These are phyloP conservation scores for Drosophila miranda DNA, from an alignment of 1,140 invertebrate genomes.

Conservation along the genomic window DNA sequence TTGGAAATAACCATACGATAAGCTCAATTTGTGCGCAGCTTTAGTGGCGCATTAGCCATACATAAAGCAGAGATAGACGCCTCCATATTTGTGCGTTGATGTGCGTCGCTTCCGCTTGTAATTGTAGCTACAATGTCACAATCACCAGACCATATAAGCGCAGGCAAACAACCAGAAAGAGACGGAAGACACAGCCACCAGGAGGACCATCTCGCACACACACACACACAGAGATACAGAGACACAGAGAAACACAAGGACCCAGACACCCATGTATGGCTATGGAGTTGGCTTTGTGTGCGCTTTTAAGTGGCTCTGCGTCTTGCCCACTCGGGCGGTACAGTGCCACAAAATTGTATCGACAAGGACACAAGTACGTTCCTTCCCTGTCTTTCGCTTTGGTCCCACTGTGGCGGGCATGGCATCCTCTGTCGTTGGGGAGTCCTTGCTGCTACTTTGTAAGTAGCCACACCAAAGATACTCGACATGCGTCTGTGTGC, in stretches of 20 bases:
- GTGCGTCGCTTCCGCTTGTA: conserved; percentile 79
- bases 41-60: conserved; percentile 76
- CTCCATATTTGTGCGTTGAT: conserved; percentile 65
- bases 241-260: conserved; percentile 11
- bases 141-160: conserved; percentile 80
- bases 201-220: conserved; percentile 34
- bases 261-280: background rate
- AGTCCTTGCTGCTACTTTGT: conserved; percentile 55
- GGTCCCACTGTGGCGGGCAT: conserved; percentile 20
- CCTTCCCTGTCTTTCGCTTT: too few species aligned
- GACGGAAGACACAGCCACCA: background rate
- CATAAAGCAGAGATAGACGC: conserved; percentile 78
- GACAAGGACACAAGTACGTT: too few species aligned
- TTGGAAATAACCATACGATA: conserved; percentile 81
- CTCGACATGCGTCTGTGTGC: conserved; percentile 7
- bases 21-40: conserved; percentile 80
- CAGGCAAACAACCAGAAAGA: conserved; percentile 36
- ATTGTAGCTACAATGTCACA: conserved; percentile 81
- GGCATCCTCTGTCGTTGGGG: conserved; percentile 18
- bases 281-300: conserved; percentile 49
- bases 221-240: conserved; percentile 16
- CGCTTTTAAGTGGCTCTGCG: conserved; percentile 72
- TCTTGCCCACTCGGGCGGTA: conserved; percentile 63
- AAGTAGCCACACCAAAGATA: conserved; percentile 59
- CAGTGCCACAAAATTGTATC: too few species aligned